A percentile compares a stretch with the other conserved stretches of the same genome.
Conservation (phyloP, 1,140 invertebrate species). For the Drosophila lacertosa region DNA sequence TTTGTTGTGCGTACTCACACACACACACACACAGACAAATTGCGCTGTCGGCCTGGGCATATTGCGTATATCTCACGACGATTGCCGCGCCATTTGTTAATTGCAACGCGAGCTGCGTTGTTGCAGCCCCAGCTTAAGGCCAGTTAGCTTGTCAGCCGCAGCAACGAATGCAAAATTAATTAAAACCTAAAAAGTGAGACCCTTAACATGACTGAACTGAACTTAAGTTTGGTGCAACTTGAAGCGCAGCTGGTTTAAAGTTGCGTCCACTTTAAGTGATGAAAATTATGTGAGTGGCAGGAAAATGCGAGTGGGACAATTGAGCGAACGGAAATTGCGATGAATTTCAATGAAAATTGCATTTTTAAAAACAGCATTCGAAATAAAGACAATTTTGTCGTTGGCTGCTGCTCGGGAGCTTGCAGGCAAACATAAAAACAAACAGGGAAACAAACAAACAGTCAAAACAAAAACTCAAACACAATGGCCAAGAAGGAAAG, state of each 20-base stretch:
- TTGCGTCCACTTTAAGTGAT: constrained; percentile 37
- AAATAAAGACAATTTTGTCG: constrained; percentile 69
- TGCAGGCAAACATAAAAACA: constrained; percentile 22
- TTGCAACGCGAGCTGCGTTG: constrained; percentile 44
- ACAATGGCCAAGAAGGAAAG: constrained; percentile 34
- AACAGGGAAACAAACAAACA: constrained; percentile 40
- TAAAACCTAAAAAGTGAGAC: constrained; percentile 53
- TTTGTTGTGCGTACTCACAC: constrained; percentile 41
- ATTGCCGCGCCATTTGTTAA: constrained; percentile 54
- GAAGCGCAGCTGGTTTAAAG: constrained; percentile 38
- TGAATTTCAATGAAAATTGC: constrained; percentile 80
- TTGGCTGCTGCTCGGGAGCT: neutral
- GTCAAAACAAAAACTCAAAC: constrained; percentile 46
- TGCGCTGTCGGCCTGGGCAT: constrained; percentile 40
- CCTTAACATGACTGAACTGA: constrained; percentile 2
- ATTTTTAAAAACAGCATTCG: constrained; percentile 72
- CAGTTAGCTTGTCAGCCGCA: constrained; percentile 66
- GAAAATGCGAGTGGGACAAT: constrained; percentile 2
- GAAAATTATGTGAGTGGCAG: constrained; percentile 31
- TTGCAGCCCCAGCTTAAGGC: constrained; percentile 20
- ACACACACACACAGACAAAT: too few relatives aligned
- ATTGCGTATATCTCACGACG: constrained; percentile 50
- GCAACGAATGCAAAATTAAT: constrained; percentile 68
- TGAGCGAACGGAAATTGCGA: constrained; percentile 40
- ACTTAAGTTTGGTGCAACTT: constrained; percentile 29